phyloP scores from a whole-genome alignment of 2,888 invertebrate species.

The Aromia moschata region DNA sequence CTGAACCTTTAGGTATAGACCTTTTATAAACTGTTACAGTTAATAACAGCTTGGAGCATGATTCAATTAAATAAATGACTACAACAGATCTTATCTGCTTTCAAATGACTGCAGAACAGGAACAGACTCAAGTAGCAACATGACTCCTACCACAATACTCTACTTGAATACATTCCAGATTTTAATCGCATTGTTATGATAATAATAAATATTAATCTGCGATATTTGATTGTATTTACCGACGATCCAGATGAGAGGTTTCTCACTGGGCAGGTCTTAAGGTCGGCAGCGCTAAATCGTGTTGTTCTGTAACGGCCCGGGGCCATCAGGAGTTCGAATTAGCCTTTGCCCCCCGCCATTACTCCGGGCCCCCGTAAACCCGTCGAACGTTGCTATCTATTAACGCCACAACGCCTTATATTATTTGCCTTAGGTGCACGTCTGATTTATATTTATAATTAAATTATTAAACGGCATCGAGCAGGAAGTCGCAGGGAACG shows the following conservation, averaged over 20 bases:
- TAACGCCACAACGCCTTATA: slow-evolving; percentile 33
- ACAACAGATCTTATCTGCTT: not conserved
- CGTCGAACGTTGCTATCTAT: slow-evolving; percentile 41
- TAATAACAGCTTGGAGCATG: too few species aligned
- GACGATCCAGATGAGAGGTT: slow-evolving; percentile 46
- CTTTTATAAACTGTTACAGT: too few species aligned
- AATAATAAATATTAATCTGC: slow-evolving; percentile 8
- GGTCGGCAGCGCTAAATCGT: slow-evolving; percentile 42
- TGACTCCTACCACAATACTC: not conserved
- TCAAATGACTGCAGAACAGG: not conserved
- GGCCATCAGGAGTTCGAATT: slow-evolving; percentile 50
- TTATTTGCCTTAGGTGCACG: slow-evolving; percentile 13
- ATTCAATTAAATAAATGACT: not conserved
- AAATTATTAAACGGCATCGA: slow-evolving; percentile 12
- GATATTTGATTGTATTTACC: slow-evolving; percentile 21
- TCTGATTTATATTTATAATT: slow-evolving; percentile 22
- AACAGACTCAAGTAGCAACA: not conserved
- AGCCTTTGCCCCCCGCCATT: slow-evolving; percentile 57
- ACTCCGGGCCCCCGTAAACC: slow-evolving; percentile 49
- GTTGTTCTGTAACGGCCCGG: slow-evolving; percentile 41
- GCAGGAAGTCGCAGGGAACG: slow-evolving; percentile 10
- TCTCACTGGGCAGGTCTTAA: slow-evolving; percentile 37
- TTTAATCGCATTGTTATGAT: slow-evolving; percentile 4
- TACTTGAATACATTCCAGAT: slow-evolving; percentile 8
- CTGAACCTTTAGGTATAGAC: too few species aligned